These are phyloP conservation scores for Steinernema carpocapsae DNA, from an alignment of 2,888 invertebrate species.

Conservation along the genomic window DNA sequence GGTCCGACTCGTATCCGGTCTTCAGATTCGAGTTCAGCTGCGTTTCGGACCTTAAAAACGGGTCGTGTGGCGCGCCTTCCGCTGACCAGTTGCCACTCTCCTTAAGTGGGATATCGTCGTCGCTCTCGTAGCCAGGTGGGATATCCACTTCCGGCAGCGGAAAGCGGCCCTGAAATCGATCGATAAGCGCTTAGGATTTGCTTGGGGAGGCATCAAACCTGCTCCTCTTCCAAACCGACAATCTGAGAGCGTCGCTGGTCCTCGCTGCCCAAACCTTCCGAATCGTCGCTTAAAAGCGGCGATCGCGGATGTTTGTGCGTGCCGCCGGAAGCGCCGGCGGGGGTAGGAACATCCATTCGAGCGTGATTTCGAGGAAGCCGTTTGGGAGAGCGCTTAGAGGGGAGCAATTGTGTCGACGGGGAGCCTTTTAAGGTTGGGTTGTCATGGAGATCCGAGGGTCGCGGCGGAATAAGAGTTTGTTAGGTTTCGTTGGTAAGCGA, in stretches of 20 bases:
- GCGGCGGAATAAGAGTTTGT: slow-evolving; percentile 8
- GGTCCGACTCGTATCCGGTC: slow-evolving; percentile 19
- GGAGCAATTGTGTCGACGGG: not conserved
- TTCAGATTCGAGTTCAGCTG: slow-evolving; percentile 26
- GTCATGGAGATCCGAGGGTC: not conserved
- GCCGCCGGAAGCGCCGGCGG: too few species aligned
- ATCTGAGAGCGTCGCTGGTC: slow-evolving; percentile 15
- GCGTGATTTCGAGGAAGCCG: too few species aligned
- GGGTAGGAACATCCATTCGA: too few species aligned
- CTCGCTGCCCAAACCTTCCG: slow-evolving; percentile 31
- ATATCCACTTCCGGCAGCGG: slow-evolving; percentile 29
- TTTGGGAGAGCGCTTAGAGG: too few species aligned
- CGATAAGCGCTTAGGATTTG: not conserved
- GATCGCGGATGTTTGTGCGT: not conserved
- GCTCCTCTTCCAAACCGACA: slow-evolving; percentile 25
- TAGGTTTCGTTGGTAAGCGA: not conserved
- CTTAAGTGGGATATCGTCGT: slow-evolving; percentile 28
- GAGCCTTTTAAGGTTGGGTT: not conserved
- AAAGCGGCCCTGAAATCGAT: slow-evolving; percentile 29
- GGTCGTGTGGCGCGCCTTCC: not conserved
- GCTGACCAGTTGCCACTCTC: slow-evolving; percentile 15
- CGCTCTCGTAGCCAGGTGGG: slow-evolving; percentile 24
- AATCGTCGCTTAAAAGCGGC: slow-evolving; percentile 22
- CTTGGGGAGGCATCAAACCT: not conserved
- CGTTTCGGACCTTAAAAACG: slow-evolving; percentile 9